phyloP scores from a whole-genome alignment of 2,888 invertebrate species.

The Drosophila mercatorum region DNA sequence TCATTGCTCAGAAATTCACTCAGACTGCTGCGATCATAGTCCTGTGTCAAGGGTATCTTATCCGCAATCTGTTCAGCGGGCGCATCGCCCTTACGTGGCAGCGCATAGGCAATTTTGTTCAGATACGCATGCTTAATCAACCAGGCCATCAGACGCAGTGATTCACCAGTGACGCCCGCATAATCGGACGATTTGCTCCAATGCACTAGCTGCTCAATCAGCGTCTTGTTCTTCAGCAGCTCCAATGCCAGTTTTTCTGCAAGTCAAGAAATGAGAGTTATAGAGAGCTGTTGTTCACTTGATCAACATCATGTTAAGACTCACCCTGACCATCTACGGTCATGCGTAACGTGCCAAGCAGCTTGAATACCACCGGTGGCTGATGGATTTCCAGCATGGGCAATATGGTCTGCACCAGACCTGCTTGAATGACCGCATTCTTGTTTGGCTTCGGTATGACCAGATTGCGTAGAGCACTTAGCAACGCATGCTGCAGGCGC shows the following conservation, averaged over 20 bases:
- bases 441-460: slow-evolving; percentile 91
- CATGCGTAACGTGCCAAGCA: slow-evolving; percentile 94
- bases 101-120: slow-evolving; percentile 82
- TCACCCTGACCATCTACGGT: slow-evolving; percentile 93
- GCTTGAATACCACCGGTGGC: slow-evolving; percentile 93
- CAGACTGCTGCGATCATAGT: slow-evolving; percentile 82
- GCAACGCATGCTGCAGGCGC: slow-evolving; percentile 85
- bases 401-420: slow-evolving; percentile 90
- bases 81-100: slow-evolving; percentile 81
- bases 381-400: slow-evolving; percentile 89
- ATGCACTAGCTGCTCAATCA: slow-evolving; percentile 88
- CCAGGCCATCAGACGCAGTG: slow-evolving; percentile 92
- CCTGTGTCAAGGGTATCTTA: slow-evolving; percentile 70
- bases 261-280: neutral
- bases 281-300: neutral
- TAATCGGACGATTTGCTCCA: slow-evolving; percentile 92
- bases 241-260: slow-evolving; percentile 89
- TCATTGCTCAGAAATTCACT: slow-evolving; percentile 86
- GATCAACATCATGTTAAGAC: slow-evolving; percentile 25
- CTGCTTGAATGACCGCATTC: slow-evolving; percentile 88
- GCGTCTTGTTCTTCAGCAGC: slow-evolving; percentile 87
- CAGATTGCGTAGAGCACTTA: slow-evolving; percentile 91
- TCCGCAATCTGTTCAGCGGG: slow-evolving; percentile 81
- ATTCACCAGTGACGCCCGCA: slow-evolving; percentile 93
- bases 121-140: slow-evolving; percentile 89